Percentiles rank a stretch among this genome's conserved stretches.
phyloP scores from a whole-genome alignment of 2,888 invertebrate species.

The Dione vanillae region DNA sequence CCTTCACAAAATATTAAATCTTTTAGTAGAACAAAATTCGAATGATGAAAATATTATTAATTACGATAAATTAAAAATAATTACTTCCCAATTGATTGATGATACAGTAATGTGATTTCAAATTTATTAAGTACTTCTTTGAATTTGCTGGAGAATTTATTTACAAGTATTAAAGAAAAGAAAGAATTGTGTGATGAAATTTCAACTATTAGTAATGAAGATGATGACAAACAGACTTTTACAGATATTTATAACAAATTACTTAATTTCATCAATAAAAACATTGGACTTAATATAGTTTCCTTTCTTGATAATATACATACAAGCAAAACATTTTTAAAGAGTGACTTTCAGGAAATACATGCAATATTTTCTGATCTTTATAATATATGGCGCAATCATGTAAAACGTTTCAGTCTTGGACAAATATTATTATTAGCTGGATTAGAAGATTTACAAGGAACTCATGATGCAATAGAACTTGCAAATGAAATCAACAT shows the following conservation, averaged over 20 bases:
- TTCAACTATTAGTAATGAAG: background rate
- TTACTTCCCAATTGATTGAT: constrained; percentile 6
- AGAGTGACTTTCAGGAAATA: constrained; percentile 64
- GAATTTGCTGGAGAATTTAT: background rate
- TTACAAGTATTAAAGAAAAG: background rate
- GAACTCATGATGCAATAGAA: constrained; percentile 64
- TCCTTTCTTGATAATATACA: constrained; percentile 50
- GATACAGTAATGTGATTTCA: background rate
- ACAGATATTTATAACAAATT: constrained; percentile 7
- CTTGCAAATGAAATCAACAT: constrained; percentile 67
- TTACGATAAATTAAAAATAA: constrained; percentile 5
- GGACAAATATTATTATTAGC: constrained; percentile 69
- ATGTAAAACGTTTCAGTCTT: constrained; percentile 66
- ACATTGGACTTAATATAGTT: background rate
- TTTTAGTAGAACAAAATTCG: background rate
- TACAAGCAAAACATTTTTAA: constrained; percentile 61
- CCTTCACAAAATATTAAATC: constrained; percentile 45
- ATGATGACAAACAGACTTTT: background rate
- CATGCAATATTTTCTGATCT: constrained; percentile 64
- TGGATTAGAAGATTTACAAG: constrained; percentile 71
- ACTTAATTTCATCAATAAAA: constrained; percentile 5
- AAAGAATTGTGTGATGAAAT: background rate
- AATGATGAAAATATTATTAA: background rate
- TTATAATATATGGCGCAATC: constrained; percentile 70
- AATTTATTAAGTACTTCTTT: constrained; percentile 2